These are phyloP conservation scores for Ptycholaimellus sp. DNA, from an alignment of 2,888 invertebrate genomes.

Conservation along the genomic window DNA sequence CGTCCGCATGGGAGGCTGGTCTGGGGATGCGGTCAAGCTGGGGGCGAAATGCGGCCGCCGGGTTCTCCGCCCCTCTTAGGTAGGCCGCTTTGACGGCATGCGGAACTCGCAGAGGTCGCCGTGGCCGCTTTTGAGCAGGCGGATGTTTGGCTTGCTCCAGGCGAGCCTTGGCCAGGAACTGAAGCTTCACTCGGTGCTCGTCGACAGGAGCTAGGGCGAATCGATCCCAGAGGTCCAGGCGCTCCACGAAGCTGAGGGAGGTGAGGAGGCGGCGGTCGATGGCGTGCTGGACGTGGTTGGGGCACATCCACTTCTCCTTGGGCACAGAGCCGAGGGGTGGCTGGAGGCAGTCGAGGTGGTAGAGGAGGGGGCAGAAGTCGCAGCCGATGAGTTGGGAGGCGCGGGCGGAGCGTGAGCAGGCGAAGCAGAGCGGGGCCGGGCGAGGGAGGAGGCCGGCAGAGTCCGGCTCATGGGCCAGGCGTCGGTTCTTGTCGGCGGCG, in stretches of 20 bases:
- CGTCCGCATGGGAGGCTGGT: too few species aligned
- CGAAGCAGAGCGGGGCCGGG: slow-evolving; percentile 33
- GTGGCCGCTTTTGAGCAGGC: neutral
- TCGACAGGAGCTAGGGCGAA: slow-evolving; percentile 46
- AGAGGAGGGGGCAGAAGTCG: slow-evolving; percentile 69
- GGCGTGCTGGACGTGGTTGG: slow-evolving; percentile 72
- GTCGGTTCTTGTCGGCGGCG: slow-evolving; percentile 19
- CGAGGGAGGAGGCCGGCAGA: slow-evolving; percentile 46
- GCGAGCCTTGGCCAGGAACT: slow-evolving; percentile 49
- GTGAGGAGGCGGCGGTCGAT: slow-evolving; percentile 37
- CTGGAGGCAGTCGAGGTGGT: slow-evolving; percentile 75
- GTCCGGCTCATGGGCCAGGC: slow-evolving; percentile 36
- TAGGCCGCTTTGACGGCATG: slow-evolving; percentile 3
- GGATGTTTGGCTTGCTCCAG: neutral
- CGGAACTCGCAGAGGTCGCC: neutral
- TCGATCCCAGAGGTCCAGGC: slow-evolving; percentile 62
- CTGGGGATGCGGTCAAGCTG: too few species aligned
- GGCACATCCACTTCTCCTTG: slow-evolving; percentile 84
- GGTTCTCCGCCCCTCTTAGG: neutral
- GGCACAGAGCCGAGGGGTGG: slow-evolving; percentile 71
- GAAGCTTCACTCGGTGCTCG: slow-evolving; percentile 59
- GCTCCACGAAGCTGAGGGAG: slow-evolving; percentile 57
- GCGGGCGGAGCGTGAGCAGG: slow-evolving; percentile 49
- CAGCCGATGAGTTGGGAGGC: slow-evolving; percentile 62
- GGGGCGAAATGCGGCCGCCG: neutral